Evolutionary conservation across 2,797 vertebrate species (phyloP).

Genomic region (Leucoraja ocellata): DNA sequence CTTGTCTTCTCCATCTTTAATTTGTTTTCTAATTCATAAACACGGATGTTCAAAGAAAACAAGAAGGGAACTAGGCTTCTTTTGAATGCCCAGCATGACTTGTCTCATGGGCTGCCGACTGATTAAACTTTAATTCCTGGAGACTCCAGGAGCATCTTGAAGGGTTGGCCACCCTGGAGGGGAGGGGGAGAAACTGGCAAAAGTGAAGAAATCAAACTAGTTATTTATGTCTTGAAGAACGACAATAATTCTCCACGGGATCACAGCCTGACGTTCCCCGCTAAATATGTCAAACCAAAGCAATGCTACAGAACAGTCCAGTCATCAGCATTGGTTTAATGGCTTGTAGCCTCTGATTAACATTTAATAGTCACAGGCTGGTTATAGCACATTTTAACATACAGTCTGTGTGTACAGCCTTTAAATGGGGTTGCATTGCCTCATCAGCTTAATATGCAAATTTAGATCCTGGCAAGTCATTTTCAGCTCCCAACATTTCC

Average conservation of each 20-base stretch:
- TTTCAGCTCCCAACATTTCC: slow-evolving; percentile 33
- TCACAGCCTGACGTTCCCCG: slow-evolving; percentile 8
- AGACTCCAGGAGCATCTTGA: neutral
- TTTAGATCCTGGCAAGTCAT: slow-evolving; percentile 11
- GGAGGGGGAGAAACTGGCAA: neutral
- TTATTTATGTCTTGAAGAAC: neutral
- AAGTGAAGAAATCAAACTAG: neutral
- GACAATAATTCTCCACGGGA: neutral
- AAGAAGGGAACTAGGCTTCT: neutral
- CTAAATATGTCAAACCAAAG: neutral
- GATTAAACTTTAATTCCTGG: slow-evolving; percentile 11
- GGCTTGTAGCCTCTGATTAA: slow-evolving; percentile 25
- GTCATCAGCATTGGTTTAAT: slow-evolving; percentile 8
- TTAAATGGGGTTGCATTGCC: slow-evolving; percentile 34
- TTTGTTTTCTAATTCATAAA: neutral
- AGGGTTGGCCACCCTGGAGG: neutral
- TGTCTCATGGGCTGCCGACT: neutral
- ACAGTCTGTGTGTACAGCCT: neutral
- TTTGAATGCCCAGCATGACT: neutral
- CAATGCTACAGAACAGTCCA: neutral
- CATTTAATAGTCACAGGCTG: slow-evolving; percentile 24
- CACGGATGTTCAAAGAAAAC: neutral
- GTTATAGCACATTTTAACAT: slow-evolving; percentile 12
- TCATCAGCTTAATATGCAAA: slow-evolving; percentile 35
- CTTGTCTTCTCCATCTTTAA: too few relatives aligned